Evolutionary conservation across 2,113 vertebrate genomes (phyloP).

Genomic region (Pomatorhinus ruficollis): DNA sequence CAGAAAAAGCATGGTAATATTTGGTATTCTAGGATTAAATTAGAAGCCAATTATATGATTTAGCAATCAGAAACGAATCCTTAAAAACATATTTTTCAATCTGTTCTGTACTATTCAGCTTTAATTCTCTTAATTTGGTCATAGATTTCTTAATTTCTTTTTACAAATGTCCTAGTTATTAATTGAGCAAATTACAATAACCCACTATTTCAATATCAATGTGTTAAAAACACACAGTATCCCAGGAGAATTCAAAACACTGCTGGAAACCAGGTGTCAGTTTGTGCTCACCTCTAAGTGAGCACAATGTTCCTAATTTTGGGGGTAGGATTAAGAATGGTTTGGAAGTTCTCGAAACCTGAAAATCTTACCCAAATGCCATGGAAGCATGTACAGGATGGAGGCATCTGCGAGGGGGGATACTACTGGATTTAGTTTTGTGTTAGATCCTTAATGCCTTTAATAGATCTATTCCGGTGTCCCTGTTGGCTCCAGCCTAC

Average conservation of each 20-base stretch:
- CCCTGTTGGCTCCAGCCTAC: not conserved
- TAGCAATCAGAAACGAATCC: not conserved
- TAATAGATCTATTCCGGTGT: not conserved
- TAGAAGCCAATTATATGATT: not conserved
- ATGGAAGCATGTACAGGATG: not conserved
- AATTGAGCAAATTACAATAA: not conserved
- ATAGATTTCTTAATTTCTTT: not conserved
- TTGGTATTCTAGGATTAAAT: not conserved
- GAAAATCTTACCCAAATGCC: not conserved
- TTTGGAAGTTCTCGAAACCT: not conserved
- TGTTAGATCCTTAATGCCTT: not conserved
- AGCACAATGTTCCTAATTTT: not conserved
- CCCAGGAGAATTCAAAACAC: not conserved
- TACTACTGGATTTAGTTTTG: not conserved
- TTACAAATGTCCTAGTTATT: not conserved
- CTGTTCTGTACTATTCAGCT: not conserved
- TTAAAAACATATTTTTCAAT: not conserved
- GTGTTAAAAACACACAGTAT: rapidly evolving
- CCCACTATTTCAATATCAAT: not conserved
- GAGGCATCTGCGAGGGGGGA: not conserved
- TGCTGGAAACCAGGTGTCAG: not conserved
- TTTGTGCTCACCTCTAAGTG: not conserved
- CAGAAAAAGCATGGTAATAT: not conserved
- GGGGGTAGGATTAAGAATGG: not conserved
- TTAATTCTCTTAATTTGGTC: not conserved